Conservation (phyloP, 2,797 vertebrate species). For the Xerus rutilus region DNA sequence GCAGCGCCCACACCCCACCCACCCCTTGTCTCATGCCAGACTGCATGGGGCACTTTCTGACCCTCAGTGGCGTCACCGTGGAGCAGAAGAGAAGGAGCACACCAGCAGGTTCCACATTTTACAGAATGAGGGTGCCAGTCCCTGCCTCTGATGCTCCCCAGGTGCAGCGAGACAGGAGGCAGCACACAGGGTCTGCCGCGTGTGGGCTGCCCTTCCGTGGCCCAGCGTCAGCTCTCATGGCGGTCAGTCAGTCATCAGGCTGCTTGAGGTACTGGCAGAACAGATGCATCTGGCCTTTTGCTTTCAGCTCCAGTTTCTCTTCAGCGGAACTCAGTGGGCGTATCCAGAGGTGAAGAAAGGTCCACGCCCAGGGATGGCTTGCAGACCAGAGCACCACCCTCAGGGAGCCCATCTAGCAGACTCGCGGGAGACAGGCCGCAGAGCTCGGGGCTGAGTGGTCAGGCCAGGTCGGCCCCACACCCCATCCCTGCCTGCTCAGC, state of each 20-base stretch:
- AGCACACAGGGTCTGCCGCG: too few relatives aligned
- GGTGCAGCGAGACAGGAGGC: too few relatives aligned
- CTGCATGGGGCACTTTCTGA: background rate
- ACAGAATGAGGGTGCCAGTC: too few relatives aligned
- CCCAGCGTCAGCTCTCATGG: background rate
- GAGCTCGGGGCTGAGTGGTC: constrained; percentile 70
- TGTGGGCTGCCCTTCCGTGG: too few relatives aligned
- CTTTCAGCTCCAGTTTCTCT: constrained; percentile 84
- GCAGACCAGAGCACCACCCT: constrained; percentile 75
- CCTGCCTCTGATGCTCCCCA: too few relatives aligned
- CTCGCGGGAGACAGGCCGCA: constrained; percentile 76
- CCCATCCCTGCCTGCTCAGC: background rate
- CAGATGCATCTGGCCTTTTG: constrained; percentile 26
- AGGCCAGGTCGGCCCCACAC: constrained; percentile 52
- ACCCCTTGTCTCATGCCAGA: background rate
- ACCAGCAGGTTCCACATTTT: too few relatives aligned
- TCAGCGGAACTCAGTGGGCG: constrained; percentile 79
- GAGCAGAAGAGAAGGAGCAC: background rate
- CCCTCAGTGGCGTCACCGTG: fast-evolving
- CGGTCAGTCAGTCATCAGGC: too few relatives aligned
- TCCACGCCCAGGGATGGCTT: background rate
- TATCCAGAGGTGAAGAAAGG: constrained; percentile 82
- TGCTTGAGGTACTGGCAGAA: background rate
- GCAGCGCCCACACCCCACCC: background rate
- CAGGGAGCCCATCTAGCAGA: constrained; percentile 82